These are phyloP conservation scores for Ia io DNA, from an alignment of 2,113 vertebrate species.

Conservation along the genomic window DNA sequence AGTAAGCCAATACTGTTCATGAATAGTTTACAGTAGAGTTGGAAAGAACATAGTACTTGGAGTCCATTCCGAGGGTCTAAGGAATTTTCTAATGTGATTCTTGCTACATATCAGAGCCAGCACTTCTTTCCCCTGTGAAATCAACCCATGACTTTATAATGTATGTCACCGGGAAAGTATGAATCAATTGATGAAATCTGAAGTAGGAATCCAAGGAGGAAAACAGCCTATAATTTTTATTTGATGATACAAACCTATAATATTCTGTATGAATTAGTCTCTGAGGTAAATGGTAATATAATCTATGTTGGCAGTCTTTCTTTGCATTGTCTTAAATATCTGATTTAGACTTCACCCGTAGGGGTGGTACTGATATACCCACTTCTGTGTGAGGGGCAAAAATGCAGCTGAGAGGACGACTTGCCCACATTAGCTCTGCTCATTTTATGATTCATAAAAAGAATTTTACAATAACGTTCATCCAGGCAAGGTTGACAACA, in stretches of 20 bases:
- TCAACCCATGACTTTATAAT: slow-evolving; percentile 30
- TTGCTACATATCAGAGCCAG: slow-evolving; percentile 12
- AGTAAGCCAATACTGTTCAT: background rate
- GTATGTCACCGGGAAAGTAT: slow-evolving; percentile 31
- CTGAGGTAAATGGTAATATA: background rate
- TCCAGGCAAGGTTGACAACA: background rate
- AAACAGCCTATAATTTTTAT: slow-evolving; percentile 20
- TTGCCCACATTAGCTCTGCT: background rate
- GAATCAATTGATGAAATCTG: slow-evolving; percentile 7
- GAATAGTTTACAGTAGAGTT: slow-evolving; percentile 44
- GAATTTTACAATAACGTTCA: background rate
- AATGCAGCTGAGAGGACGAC: background rate
- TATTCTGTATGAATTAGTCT: background rate
- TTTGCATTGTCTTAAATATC: background rate
- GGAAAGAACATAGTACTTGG: background rate
- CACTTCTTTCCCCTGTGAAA: slow-evolving; percentile 43
- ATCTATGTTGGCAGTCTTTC: background rate
- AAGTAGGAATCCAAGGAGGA: slow-evolving; percentile 18
- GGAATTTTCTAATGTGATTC: slow-evolving; percentile 12
- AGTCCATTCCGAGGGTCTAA: background rate
- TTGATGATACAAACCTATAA: background rate
- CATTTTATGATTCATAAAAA: background rate
- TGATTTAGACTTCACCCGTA: background rate
- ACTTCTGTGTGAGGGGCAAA: background rate
- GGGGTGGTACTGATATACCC: background rate